Conservation (phyloP, 1,140 invertebrate genomes). For the Achatina immaculata region DNA sequence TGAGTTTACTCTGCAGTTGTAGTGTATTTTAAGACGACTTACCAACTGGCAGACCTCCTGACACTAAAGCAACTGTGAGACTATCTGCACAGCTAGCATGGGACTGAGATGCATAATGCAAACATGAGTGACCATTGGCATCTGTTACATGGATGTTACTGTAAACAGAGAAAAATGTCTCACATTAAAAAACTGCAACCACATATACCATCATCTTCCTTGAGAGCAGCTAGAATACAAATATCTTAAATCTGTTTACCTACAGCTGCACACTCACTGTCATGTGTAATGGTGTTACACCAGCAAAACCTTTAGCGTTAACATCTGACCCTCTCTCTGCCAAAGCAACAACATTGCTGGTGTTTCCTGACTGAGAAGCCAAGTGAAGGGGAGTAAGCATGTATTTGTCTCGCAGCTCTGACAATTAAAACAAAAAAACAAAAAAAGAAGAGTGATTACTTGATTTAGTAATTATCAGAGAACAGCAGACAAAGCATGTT, state of each 20-base stretch:
- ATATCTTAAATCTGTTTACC: no score
- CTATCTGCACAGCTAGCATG: conserved; percentile 52
- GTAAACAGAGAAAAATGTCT: conserved; percentile 34
- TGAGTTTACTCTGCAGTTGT: no score
- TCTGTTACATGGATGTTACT: conserved; percentile 65
- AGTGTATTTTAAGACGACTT: no score
- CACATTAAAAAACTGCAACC: neutral
- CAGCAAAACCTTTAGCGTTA: conserved; percentile 66
- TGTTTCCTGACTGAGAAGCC: conserved; percentile 66
- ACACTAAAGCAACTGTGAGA: conserved; percentile 55
- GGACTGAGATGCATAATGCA: conserved; percentile 63
- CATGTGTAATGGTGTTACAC: conserved; percentile 67
- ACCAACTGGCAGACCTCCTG: conserved; percentile 59
- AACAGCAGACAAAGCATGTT: no score
- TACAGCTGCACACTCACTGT: conserved; percentile 55
- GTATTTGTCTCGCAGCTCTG: conserved; percentile 64
- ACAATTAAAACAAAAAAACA: neutral
- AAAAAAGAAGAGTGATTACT: no score
- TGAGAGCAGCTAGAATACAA: no score
- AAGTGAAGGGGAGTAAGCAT: conserved; percentile 66
- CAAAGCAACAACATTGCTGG: conserved; percentile 54
- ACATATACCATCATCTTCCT: no score
- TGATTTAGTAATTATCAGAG: no score
- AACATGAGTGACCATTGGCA: conserved; percentile 62
- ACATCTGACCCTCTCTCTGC: conserved; percentile 64